A percentile compares a stretch with the other conserved stretches of the same genome.
These are phyloP conservation scores for Stylophora pistillata DNA, from an alignment of 64 coral and sea anemone genomes.

Conservation along the genomic window DNA sequence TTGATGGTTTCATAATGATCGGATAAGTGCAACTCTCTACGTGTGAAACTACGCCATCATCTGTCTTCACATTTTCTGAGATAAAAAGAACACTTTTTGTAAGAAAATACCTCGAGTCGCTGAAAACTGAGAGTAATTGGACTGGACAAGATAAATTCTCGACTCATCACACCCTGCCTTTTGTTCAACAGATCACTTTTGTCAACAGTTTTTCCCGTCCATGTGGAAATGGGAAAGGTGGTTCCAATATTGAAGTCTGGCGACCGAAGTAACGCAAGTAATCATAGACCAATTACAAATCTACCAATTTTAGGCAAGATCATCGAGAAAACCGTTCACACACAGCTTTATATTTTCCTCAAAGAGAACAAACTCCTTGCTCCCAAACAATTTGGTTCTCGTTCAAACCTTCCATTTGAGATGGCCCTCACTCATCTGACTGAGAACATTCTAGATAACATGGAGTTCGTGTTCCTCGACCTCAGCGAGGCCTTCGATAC, in stretches of 20 bases:
- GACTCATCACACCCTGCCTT: constrained; percentile 13
- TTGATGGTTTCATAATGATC: too few species aligned
- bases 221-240: background rate
- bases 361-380: background rate
- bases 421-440: constrained; percentile 16
- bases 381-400: constrained; percentile 16
- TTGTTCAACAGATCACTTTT: background rate
- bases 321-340: constrained; percentile 11
- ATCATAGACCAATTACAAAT: constrained; percentile 14
- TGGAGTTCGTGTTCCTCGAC: constrained; percentile 22
- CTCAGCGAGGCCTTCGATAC: constrained; percentile 27
- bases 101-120: background rate
- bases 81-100: background rate
- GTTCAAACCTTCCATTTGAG: constrained; percentile 22
- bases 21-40: background rate
- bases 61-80: constrained; percentile 3
- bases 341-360: background rate
- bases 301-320: constrained; percentile 15
- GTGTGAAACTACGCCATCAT: background rate
- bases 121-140: background rate
- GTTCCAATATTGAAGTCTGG: too few species aligned
- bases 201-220: background rate
- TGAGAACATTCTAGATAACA: constrained; percentile 39
- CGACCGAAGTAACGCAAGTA: background rate
- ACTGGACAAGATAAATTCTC: background rate